Conservation (phyloP, 2,113 vertebrate species). For the Crotalus viridis region DNA sequence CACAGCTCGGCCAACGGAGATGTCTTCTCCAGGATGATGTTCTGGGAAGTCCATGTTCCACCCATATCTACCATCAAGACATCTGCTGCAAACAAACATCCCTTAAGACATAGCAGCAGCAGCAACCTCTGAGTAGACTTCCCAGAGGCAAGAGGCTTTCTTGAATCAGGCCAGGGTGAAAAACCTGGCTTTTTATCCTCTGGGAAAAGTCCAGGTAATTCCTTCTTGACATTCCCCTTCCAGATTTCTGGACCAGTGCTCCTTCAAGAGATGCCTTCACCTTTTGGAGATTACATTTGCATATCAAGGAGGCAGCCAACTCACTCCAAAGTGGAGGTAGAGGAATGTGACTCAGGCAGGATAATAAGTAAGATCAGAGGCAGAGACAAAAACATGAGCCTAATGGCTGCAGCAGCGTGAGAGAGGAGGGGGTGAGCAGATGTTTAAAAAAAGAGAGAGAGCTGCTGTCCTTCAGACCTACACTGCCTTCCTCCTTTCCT, state of each 20-base stretch:
- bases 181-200: not conserved
- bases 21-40: not conserved
- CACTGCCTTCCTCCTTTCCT: not conserved
- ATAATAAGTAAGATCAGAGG: conserved; percentile 44
- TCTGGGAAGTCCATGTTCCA: not conserved
- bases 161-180: not conserved
- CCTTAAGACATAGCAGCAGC: not conserved
- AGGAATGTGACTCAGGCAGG: conserved; percentile 41
- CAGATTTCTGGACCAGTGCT: not conserved
- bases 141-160: not conserved
- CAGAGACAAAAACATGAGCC: conserved; percentile 51
- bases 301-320: not conserved
- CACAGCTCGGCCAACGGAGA: not conserved
- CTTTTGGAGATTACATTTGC: not conserved
- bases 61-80: not conserved
- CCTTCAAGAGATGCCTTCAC: not conserved
- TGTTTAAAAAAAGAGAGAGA: conserved; percentile 23
- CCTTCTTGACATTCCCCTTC: not conserved
- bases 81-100: not conserved
- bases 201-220: not conserved
- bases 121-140: too few relatives aligned
- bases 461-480: conserved; percentile 38
- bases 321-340: conserved; percentile 11
- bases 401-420: conserved; percentile 39
- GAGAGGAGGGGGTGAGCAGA: conserved; percentile 29